These are phyloP conservation scores for Halichoeres trimaculatus DNA, from an alignment of 2,113 vertebrate genomes.

Conservation along the genomic window DNA sequence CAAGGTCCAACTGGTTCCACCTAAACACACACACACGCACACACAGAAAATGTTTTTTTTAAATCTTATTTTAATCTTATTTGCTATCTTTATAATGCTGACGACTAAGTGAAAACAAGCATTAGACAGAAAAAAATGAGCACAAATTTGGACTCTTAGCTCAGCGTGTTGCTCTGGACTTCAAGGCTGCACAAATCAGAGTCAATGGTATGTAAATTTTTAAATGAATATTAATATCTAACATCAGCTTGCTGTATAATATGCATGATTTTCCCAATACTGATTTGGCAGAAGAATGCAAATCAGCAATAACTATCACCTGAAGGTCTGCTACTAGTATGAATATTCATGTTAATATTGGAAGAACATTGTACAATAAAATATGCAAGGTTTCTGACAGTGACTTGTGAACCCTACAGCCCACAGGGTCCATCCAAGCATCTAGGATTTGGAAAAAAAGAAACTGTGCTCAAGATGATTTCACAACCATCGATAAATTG, in stretches of 20 bases:
- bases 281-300: conserved; percentile 31
- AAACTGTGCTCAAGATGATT: background rate
- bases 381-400: background rate
- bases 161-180: background rate
- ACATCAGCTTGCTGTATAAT: conserved; percentile 35
- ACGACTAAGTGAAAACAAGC: background rate
- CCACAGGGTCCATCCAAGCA: background rate
- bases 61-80: conserved; percentile 15
- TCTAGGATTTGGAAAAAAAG: background rate
- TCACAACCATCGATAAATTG: background rate
- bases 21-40: conserved; percentile 72
- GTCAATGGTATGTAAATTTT: conserved; percentile 45
- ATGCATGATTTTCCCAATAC: conserved; percentile 20
- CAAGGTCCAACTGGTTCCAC: conserved; percentile 98
- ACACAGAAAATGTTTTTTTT: too few species aligned
- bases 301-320: conserved; percentile 13
- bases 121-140: background rate
- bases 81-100: background rate
- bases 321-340: conserved; percentile 23
- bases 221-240: conserved; percentile 56
- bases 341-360: conserved; percentile 51
- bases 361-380: background rate
- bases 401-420: background rate
- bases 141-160: background rate
- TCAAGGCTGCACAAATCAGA: conserved; percentile 2